Conservation (phyloP, 2,888 invertebrate species). For the Gymnoscelis rufifasciata region DNA sequence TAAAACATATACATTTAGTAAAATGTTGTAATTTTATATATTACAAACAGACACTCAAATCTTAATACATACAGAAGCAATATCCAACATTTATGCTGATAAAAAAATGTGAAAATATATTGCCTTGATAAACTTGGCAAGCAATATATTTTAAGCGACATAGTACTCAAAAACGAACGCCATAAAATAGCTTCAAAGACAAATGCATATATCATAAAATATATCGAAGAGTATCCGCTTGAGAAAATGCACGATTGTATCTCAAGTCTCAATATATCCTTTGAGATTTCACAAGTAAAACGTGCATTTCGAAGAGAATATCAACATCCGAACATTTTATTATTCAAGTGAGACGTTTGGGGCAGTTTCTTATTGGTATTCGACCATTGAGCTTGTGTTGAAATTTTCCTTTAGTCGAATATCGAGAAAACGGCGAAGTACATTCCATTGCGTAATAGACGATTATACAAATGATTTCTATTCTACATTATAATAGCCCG, state of each 20-base stretch:
- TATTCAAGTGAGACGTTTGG: constrained; percentile 27
- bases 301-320: constrained; percentile 20
- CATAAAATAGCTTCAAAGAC: neutral
- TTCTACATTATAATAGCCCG: too few species aligned
- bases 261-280: neutral
- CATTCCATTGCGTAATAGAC: neutral
- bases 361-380: constrained; percentile 26
- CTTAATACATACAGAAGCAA: too few species aligned
- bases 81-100: too few species aligned
- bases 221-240: neutral
- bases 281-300: constrained; percentile 14
- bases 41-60: too few species aligned
- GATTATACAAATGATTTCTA: too few species aligned
- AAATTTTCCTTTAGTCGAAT: constrained; percentile 21
- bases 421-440: neutral
- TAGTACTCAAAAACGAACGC: too few species aligned
- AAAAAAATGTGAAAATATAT: too few species aligned
- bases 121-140: too few species aligned
- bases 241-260: neutral
- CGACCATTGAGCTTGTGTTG: constrained; percentile 21
- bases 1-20: too few species aligned
- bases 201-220: neutral
- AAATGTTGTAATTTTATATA: too few species aligned
- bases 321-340: constrained; percentile 24
- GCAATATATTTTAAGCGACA: too few species aligned